Evolutionary conservation across 2,888 invertebrate genomes (phyloP).

Genomic region (Netelia virgata): DNA sequence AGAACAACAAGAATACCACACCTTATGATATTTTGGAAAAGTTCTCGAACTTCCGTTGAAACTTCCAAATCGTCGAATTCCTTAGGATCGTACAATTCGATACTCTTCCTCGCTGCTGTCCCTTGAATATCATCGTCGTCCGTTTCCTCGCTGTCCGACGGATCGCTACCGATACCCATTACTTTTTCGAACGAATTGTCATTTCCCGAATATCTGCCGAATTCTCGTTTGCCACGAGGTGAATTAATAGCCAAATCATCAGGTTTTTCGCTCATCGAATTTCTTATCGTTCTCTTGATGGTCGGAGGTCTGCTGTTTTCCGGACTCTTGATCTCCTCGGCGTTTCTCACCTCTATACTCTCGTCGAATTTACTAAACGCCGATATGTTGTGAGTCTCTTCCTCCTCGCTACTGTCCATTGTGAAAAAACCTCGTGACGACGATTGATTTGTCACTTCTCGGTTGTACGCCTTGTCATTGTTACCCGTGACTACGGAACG

Average conservation of each 20-base stretch:
- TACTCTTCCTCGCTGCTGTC: slow-evolving; percentile 71
- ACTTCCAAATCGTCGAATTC: slow-evolving; percentile 94
- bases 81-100: slow-evolving; percentile 90
- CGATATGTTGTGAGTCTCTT: slow-evolving; percentile 76
- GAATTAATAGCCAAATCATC: slow-evolving; percentile 72
- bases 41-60: slow-evolving; percentile 94
- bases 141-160: slow-evolving; percentile 82
- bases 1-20: slow-evolving; percentile 82
- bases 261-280: slow-evolving; percentile 36
- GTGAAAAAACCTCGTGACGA: slow-evolving; percentile 22
- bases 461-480: not conserved
- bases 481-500: slow-evolving; percentile 17
- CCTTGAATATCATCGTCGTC: slow-evolving; percentile 81
- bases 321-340: slow-evolving; percentile 87
- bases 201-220: slow-evolving; percentile 72
- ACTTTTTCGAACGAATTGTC: slow-evolving; percentile 72
- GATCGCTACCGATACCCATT: slow-evolving; percentile 78
- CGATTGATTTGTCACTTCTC: slow-evolving; percentile 19
- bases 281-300: slow-evolving; percentile 67
- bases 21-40: slow-evolving; percentile 97
- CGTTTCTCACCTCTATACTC: slow-evolving; percentile 87
- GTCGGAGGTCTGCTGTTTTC: slow-evolving; percentile 73
- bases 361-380: slow-evolving; percentile 85
- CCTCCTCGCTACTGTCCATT: slow-evolving; percentile 76
- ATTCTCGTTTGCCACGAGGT: slow-evolving; percentile 72